phyloP scores from a whole-genome alignment of 2,888 invertebrate species.

The Drosophila mayaguana region DNA sequence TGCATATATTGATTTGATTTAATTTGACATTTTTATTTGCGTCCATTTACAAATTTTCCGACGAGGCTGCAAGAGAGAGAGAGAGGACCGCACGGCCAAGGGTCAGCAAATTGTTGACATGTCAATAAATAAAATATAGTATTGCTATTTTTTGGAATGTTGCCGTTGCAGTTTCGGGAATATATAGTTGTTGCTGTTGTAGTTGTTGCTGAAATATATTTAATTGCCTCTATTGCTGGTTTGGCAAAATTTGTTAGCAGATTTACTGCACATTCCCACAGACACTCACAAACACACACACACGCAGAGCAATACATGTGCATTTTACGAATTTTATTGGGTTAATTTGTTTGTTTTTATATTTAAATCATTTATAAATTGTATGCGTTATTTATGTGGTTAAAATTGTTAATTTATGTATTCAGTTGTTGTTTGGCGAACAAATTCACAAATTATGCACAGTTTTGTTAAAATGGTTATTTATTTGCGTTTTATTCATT shows the following conservation, averaged over 20 bases:
- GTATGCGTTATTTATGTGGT: constrained; percentile 59
- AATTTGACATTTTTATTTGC: constrained; percentile 51
- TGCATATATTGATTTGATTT: constrained; percentile 52
- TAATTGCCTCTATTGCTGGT: constrained; percentile 71
- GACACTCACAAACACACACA: not conserved
- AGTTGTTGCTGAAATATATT: constrained; percentile 61
- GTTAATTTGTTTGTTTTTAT: constrained; percentile 72
- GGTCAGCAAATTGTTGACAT: constrained; percentile 64
- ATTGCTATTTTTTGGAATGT: constrained; percentile 50
- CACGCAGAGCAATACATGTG: constrained; percentile 15
- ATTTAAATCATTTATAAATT: constrained; percentile 56
- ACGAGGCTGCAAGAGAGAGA: constrained; percentile 28
- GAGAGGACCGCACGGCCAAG: not conserved
- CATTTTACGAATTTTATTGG: constrained; percentile 69
- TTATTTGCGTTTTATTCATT: constrained; percentile 22
- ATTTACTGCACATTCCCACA: constrained; percentile 44
- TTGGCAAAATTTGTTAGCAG: constrained; percentile 49
- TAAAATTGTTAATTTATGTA: constrained; percentile 63
- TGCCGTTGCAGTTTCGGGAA: constrained; percentile 36
- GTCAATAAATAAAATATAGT: constrained; percentile 65
- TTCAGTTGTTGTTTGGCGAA: constrained; percentile 10
- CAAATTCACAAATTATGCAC: constrained; percentile 37
- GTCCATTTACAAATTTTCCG: constrained; percentile 33
- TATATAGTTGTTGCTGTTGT: constrained; percentile 29
- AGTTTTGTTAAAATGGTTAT: constrained; percentile 33